Conservation (phyloP, 2,113 vertebrate genomes). For the Salminus brasiliensis region DNA sequence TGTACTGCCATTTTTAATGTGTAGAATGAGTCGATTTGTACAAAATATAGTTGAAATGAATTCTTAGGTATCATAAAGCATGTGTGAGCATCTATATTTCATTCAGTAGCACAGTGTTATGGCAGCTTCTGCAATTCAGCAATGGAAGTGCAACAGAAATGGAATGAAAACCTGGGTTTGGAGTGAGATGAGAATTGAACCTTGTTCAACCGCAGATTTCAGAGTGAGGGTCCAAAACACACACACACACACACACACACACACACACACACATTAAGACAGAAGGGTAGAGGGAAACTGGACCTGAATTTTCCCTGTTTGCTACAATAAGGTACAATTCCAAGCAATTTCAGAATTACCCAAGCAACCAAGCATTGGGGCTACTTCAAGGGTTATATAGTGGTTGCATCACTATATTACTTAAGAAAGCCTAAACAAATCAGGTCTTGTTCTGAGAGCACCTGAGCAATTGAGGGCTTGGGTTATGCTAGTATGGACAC, state of each 20-base stretch:
- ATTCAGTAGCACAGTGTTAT: constrained; percentile 6
- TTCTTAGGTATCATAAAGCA: background rate
- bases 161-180: constrained; percentile 29
- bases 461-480: constrained; percentile 2
- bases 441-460: background rate
- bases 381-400: background rate
- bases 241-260: constrained; percentile 28
- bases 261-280: constrained; percentile 16
- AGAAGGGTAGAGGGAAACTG: background rate
- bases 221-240: constrained; percentile 28
- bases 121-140: constrained; percentile 17
- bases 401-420: background rate
- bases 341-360: background rate
- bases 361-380: background rate
- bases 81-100: background rate
- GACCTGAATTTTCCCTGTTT: background rate
- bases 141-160: constrained; percentile 57
- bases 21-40: background rate
- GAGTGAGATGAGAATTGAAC: constrained; percentile 27
- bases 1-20: constrained; percentile 1
- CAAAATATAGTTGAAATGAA: background rate
- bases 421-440: background rate
- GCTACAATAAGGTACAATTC: background rate
- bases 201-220: constrained; percentile 48
- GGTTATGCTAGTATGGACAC: constrained; percentile 32